Evolutionary conservation across 2,797 vertebrate species (phyloP), one percentile per base, ranked within the genome.

Genomic region (Martes flavigula): DNA sequence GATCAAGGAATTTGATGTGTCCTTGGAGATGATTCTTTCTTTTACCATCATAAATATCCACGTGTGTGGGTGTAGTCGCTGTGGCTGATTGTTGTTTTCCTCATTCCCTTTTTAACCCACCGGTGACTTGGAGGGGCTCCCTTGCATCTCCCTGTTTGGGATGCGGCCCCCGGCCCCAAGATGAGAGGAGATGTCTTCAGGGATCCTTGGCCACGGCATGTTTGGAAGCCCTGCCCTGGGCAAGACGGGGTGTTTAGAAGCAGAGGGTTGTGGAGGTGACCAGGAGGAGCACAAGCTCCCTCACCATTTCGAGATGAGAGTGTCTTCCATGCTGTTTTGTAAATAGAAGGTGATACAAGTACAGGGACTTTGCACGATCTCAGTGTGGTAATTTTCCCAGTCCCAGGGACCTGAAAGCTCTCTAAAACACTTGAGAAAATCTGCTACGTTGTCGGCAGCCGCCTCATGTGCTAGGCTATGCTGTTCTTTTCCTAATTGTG

Each of bases 401-500:
- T 93, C 75, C 66, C 32, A 12, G 73, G 79, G 58, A 94, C 51
- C 87, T 58, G 87, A 91, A 87, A 95, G 87, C 40, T 70, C 90
- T 96, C 73, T 92, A 60, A 95, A 93, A 91, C 78, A 94, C 83
- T 90, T 79, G 51, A 83, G 77, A 85, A 84, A 96, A 77, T 60
- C 46, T 3, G 25, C 66, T 40, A 25, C 21, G 54, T 82, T 96
- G 83, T 94, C 88, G 88, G 64, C 58, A 96, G 90, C 64, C 86
- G 27, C 72, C 94, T 92, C 54, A 40, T 79, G 94, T 86, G 85
- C 90, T 51, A 54, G 6, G 20, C 21, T 92, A 32, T 79, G 87
- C 83, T 81, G 66, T 96, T 98, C 93, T 91, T 95, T 97, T 94
- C 88, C 86, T 98, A 98, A 98, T 92, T 98, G 92, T 96, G 72